These are phyloP conservation scores for Unio delphinus DNA, from an alignment of 2,888 invertebrate species.

Conservation along the genomic window DNA sequence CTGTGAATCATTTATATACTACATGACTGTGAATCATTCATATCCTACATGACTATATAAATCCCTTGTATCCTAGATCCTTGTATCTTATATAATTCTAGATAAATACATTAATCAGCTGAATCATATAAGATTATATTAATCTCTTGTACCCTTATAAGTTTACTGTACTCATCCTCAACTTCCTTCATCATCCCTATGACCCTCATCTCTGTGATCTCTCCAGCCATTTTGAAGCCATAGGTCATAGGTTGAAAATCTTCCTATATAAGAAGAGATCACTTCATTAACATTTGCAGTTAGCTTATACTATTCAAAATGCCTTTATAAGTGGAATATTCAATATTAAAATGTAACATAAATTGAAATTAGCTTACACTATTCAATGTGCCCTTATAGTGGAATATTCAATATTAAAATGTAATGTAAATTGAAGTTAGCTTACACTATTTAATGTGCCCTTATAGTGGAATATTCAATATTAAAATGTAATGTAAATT, in stretches of 20 bases:
- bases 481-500: background rate
- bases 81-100: too few species aligned
- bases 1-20: too few species aligned
- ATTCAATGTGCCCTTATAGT: background rate
- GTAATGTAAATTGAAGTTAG: background rate
- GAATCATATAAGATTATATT: too few species aligned
- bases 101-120: too few species aligned
- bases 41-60: too few species aligned
- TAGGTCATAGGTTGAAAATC: constrained; percentile 96
- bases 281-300: too few species aligned
- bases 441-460: background rate
- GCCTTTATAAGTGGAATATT: too few species aligned
- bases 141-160: constrained; percentile 51
- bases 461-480: background rate
- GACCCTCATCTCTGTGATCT: constrained; percentile 86
- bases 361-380: background rate
- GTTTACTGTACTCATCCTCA: constrained; percentile 82
- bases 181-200: constrained; percentile 88
- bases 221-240: constrained; percentile 87
- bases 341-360: too few species aligned
- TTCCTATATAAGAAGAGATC: constrained; percentile 76
- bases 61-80: too few species aligned
- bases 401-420: background rate
- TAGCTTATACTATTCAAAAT: background rate
- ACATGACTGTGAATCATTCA: too few species aligned